Percentiles rank a stretch among this genome's conserved stretches.
Conservation (phyloP, 2,888 invertebrate genomes). For the Phalera bucephala region DNA sequence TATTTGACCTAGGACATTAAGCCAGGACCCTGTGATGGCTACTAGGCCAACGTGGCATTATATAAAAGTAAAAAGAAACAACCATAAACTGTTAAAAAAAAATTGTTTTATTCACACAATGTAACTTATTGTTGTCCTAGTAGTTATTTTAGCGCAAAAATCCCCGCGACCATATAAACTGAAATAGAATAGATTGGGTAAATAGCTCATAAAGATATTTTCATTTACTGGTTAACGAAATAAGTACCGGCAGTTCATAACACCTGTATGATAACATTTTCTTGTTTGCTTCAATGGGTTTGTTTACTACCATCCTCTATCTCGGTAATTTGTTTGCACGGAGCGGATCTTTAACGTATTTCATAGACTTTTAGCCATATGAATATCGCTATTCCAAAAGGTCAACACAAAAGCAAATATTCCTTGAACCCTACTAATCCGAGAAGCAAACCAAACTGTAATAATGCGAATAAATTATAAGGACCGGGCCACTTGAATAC, state of each 20-base stretch:
- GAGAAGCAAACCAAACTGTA: slow-evolving; percentile 40
- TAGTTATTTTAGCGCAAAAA: too few species aligned
- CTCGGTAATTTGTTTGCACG: slow-evolving; percentile 4
- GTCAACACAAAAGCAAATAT: slow-evolving; percentile 13
- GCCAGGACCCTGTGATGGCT: too few species aligned
- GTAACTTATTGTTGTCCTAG: too few species aligned
- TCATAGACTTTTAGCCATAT: slow-evolving; percentile 3
- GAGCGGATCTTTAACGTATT: slow-evolving; percentile 8
- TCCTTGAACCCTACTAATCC: slow-evolving; percentile 18
- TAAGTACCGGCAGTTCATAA: background rate
- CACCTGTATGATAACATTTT: background rate
- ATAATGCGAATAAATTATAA: slow-evolving; percentile 42
- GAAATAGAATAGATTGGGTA: too few species aligned
- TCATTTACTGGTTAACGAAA: background rate
- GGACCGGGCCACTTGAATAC: too few species aligned
- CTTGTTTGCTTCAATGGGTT: slow-evolving; percentile 4
- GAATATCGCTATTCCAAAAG: slow-evolving; percentile 12
- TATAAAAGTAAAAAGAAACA: background rate
- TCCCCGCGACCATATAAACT: too few species aligned
- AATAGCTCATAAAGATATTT: too few species aligned
- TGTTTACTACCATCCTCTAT: slow-evolving; percentile 6
- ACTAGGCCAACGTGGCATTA: too few species aligned
- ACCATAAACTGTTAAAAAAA: too few species aligned
- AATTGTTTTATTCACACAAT: too few species aligned
- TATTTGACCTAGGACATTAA: too few species aligned